Conservation (phyloP, 2,797 vertebrate species). For the Allobates femoralis region DNA sequence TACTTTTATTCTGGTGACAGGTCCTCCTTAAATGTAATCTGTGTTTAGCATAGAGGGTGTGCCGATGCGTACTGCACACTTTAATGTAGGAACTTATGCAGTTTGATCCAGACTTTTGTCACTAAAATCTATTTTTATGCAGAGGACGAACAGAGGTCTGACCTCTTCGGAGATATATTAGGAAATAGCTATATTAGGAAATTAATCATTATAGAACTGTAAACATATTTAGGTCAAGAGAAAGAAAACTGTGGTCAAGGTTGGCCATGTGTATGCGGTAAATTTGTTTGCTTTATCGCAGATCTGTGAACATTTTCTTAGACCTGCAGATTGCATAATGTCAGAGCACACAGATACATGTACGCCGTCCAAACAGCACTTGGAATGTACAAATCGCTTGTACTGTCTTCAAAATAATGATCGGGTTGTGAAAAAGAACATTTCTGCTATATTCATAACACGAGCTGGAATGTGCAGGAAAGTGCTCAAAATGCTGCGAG, state of each 20-base stretch:
- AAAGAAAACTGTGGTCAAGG: background rate
- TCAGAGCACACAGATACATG: background rate
- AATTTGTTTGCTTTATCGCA: background rate
- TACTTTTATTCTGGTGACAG: too few relatives aligned
- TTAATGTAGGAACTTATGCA: background rate
- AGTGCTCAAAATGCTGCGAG: background rate
- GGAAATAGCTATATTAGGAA: background rate
- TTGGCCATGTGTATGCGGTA: background rate
- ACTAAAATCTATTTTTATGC: background rate
- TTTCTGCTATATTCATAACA: conserved; percentile 24
- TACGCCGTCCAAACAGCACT: conserved; percentile 22
- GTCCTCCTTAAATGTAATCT: too few relatives aligned
- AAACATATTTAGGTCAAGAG: too few relatives aligned
- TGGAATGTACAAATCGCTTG: conserved; percentile 11
- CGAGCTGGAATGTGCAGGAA: conserved; percentile 26
- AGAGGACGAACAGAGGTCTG: background rate
- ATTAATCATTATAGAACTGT: too few relatives aligned
- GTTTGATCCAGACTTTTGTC: background rate
- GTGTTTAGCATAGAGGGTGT: too few relatives aligned
- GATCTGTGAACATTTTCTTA: background rate
- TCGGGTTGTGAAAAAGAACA: conserved; percentile 37
- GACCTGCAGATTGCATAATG: background rate
- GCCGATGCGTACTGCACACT: background rate
- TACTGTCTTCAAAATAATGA: conserved; percentile 29
- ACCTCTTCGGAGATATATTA: background rate